Evolutionary conservation across 2,113 vertebrate genomes (phyloP), one percentile per base, ranked within the genome.

Genomic region (Serilophus lunatus): DNA sequence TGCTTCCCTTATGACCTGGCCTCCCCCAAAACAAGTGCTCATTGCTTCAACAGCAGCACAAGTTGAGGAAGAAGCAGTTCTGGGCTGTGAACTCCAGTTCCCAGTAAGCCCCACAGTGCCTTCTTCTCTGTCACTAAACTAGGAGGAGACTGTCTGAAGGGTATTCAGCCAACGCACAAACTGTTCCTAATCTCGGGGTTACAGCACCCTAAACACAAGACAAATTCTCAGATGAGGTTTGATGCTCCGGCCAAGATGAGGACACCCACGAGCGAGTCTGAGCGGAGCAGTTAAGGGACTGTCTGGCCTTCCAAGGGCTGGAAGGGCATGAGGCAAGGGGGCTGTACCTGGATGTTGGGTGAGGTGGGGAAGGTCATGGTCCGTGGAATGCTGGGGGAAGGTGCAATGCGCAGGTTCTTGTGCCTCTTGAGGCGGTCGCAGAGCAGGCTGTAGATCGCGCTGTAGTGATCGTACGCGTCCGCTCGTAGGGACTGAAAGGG

Each of bases 391-490:
- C 98, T 98, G 6, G 99, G 98, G 13, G 98, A 98, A 4, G 98
- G 81, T 0, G 97, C 97, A 0, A 99, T 98, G 23, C 98, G 98
- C 93, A 99, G 97, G 25, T 98, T 99, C 98, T 99, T 99, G 97
- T 99, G 98, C 89, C 98, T 98, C 98, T 98, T 99, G 76, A 99
- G 98, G n/a, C 99, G 98, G 90, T 99, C 99, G 19, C 99, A 98
- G 92, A 99, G 98, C 97, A 99, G 98, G 97, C 99, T 99, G 98
- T 99, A 99, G 98, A 99, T 99, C 84, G 99, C 99, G 84, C 99
- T 99, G 98, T 99, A 99, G 98, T 99, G 99, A 98, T 99, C 99
- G 10, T 99, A 99, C 42, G 99, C 99, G 14, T 99, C 99, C 6
- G 99, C 98, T 71, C 98, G 97, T 64, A 99, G 90, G 2, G 99